These are phyloP conservation scores for Euplagia quadripunctaria DNA, from an alignment of 2,888 invertebrate genomes.

Conservation along the genomic window DNA sequence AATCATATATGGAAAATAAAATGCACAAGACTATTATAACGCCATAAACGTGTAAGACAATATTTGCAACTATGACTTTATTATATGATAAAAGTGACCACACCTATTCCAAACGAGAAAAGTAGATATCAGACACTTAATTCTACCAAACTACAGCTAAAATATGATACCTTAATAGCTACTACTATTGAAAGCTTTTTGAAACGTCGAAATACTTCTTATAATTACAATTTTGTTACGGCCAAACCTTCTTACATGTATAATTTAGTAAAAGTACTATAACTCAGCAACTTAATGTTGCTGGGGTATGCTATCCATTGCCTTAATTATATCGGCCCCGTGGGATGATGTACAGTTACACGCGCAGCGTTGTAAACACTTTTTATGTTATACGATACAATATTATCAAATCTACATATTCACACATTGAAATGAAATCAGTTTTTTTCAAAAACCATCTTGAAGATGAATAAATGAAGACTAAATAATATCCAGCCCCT, in stretches of 20 bases:
- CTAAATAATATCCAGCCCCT: not conserved
- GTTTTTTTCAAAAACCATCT: not conserved
- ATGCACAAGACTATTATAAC: not conserved
- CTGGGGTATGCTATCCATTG: constrained; percentile 6
- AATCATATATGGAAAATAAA: not conserved
- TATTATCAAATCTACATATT: not conserved
- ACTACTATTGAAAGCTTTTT: not conserved
- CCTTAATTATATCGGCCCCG: constrained; percentile 3
- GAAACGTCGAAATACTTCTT: not conserved
- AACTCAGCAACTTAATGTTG: constrained; percentile 1
- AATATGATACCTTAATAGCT: not conserved
- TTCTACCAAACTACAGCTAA: not conserved
- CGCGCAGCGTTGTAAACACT: not conserved
- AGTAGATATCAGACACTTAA: too few species aligned
- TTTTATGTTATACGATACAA: not conserved
- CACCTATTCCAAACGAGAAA: too few species aligned
- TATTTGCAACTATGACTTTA: too few species aligned
- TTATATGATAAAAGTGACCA: too few species aligned
- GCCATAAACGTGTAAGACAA: not conserved
- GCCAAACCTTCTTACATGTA: constrained; percentile 5
- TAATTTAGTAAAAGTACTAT: constrained; percentile 20
- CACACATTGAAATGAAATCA: constrained; percentile 15
- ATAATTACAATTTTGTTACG: constrained; percentile 9
- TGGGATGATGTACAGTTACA: constrained; percentile 2
- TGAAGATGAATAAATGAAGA: not conserved